Evolutionary conservation across 2,888 invertebrate genomes (phyloP), one percentile per base, ranked within the genome.

Genomic region (Sinhomidia bicolor): DNA sequence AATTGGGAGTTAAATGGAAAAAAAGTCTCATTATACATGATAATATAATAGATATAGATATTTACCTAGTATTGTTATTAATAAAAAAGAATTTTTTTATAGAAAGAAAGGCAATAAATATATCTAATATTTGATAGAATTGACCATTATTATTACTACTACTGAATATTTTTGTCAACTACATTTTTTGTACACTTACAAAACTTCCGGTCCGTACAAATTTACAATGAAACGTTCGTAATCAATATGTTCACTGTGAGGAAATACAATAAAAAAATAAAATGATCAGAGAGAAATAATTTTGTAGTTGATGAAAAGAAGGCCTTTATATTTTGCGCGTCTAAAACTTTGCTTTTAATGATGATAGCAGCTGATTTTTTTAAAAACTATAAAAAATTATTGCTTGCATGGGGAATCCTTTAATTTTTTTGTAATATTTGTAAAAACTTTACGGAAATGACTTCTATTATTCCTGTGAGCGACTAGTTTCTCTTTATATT

Each of bases 161-260:
- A 81, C 65, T 65, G 47, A 81, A 47, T 62, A 57, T n/a, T 79
- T 76, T 76, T n/a, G n/a, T 36, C 57, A 81, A 81, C 65, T 81
- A 81, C 81, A 26, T 17, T 80, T 80, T 81, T 62, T 36, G 3
- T 32, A 76, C 90, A 93, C 93, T 93, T 93, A 93, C 93, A 92
- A 91, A 89, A 92, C 91, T 90, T 92, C 92, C 86, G 93, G 92
- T 83, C 93, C 93, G 91, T 93, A 93, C 90, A 93, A 92, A 92
- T 93, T 93, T 92, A 92, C 92, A 90, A 93, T 93, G 92, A 93
- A 93, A 89, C 93, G 93, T 92, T 93, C 92, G 92, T 93, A 93
- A 91, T 92, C 92, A 90, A 90, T 89, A 85, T 88, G 88, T 84
- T 89, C 90, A 90, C 90, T 90, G 90, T 88, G 78, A 89, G 88